Percentiles rank a stretch among this genome's conserved stretches.
Evolutionary conservation across 2,888 invertebrate species (phyloP).

Genomic region (Caenorhabditis sinica): DNA sequence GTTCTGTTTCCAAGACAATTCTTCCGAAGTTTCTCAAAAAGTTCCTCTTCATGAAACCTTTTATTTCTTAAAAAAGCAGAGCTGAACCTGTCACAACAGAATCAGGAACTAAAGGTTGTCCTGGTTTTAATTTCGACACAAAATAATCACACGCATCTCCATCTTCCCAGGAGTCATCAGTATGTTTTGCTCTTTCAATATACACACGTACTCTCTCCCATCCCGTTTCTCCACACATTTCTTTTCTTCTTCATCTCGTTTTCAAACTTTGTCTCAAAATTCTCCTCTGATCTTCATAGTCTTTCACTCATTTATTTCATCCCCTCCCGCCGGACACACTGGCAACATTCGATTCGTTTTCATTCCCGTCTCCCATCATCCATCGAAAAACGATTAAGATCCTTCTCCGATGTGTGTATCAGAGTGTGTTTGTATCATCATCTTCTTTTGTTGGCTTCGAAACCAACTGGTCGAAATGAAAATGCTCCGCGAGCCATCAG

Average conservation of each 20-base stretch:
- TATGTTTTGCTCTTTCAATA: conserved; percentile 49
- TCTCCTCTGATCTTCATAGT: conserved; percentile 36
- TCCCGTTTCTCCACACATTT: neutral
- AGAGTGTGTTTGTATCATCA: conserved; percentile 27
- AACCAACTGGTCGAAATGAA: conserved; percentile 48
- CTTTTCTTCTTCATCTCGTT: conserved; percentile 2
- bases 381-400: conserved; percentile 64
- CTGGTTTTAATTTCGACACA: conserved; percentile 16
- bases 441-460: conserved; percentile 12
- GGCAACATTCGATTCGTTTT: conserved; percentile 51
- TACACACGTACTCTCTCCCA: conserved; percentile 38
- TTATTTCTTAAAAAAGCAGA: neutral
- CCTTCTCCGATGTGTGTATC: conserved; percentile 28
- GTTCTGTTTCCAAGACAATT: too few species aligned
- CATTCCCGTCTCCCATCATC: conserved; percentile 25
- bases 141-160: conserved; percentile 28
- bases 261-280: conserved; percentile 30
- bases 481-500: conserved; percentile 53
- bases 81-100: conserved; percentile 18
- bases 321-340: conserved; percentile 18
- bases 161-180: neutral
- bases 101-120: conserved; percentile 40
- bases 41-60: neutral
- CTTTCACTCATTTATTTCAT: conserved; percentile 29
- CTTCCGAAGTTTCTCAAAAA: too few species aligned